Base-by-base conservation (phyloP, 2,113 vertebrate genomes). In the Pollachius pollachius region DNA sequence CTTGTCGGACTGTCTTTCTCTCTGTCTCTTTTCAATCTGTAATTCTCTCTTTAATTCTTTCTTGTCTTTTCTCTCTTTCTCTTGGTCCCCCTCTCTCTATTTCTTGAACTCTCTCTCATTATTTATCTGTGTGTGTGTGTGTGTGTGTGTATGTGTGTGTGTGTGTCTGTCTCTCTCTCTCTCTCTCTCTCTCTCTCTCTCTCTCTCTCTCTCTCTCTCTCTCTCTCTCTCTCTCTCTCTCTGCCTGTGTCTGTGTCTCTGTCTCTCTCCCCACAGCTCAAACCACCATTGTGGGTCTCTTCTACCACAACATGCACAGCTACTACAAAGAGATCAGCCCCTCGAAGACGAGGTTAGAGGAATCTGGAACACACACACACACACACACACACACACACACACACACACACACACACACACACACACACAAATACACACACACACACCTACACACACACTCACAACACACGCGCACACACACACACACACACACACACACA, bases 201-300 rank as follows among this genome's bases (percentile, higher is more conserved):
- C 15, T 34, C 3, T 68, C 52, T 6, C 16, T 15, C 16, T 41
- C 5, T 41, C 5, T 48, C 41, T 48, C 41, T 48, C 41, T 48
- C 7, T 48, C 12, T 48, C 41, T 48, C 41, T 48, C 41, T 48
- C 4, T 57, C 54, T 2, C 16, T 57, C 15, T 57, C 16, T 57
- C 54, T 57, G 7, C 70, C 25, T 18, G 4, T 68, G 52, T 6
- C 16, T 15, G 3, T 41, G 12, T 48, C 41, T 48, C 41, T 48
- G 41, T 48, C 12, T 17, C 58, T 52, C 56, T 57, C 17, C 66
- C 69, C 64, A 3, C 89, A 99, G 97, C 84, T 77, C 95, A 95
- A 86, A 94, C 95, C 67, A 97, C 94, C 77, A 91, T 97, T 0
- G 95, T 98, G 0, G 96, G 97, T 18, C 93, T 99, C 16, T 91